These are phyloP conservation scores for Tethea ocularis DNA, from an alignment of 2,888 invertebrate species.

Conservation along the genomic window DNA sequence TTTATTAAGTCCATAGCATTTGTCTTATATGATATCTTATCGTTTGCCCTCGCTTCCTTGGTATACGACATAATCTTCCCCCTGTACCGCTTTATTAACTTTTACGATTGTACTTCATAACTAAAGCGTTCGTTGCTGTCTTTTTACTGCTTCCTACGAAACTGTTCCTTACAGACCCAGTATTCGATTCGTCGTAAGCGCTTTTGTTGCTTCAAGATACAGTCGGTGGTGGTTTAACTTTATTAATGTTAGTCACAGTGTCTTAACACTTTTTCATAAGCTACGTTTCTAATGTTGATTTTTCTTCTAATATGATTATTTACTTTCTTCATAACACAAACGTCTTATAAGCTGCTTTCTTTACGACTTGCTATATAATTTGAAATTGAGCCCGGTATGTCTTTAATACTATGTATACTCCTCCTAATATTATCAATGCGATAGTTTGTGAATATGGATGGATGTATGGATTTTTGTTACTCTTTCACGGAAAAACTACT, in stretches of 20 bases:
- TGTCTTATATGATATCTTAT: constrained; percentile 54
- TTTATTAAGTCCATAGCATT: constrained; percentile 68
- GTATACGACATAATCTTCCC: constrained; percentile 8
- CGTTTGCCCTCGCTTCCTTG: constrained; percentile 23
- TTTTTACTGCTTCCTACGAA: not conserved
- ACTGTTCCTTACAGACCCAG: constrained; percentile 10
- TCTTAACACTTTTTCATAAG: constrained; percentile 21
- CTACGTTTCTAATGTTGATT: constrained; percentile 1
- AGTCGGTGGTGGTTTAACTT: constrained; percentile 15
- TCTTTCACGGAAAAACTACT: no score
- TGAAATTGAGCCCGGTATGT: not conserved
- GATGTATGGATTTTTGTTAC: no score
- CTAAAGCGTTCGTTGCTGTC: constrained; percentile 1
- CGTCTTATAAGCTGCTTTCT: not conserved
- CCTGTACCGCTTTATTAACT: constrained; percentile 6
- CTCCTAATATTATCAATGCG: no score
- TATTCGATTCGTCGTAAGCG: constrained; percentile 23
- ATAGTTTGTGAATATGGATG: no score
- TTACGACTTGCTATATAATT: not conserved
- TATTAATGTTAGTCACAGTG: constrained; percentile 33
- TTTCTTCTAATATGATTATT: not conserved
- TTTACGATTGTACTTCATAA: not conserved
- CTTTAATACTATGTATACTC: not conserved
- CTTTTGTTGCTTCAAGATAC: constrained; percentile 3
- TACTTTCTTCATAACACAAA: not conserved